phyloP scores from a whole-genome alignment of 2,888 invertebrate species.

The Meandrusa payeni region DNA sequence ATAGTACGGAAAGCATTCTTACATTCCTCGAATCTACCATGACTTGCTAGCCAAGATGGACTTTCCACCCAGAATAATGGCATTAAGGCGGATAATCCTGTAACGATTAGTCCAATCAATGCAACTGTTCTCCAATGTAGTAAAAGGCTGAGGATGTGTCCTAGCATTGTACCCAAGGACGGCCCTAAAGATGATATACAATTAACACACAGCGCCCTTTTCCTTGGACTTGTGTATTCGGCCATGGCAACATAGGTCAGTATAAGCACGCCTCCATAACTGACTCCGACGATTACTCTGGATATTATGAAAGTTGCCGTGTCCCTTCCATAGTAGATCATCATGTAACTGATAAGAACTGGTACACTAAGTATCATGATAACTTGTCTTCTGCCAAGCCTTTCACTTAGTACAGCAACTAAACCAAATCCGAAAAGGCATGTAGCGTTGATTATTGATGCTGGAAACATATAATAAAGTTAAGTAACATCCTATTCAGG shows the following conservation, averaged over 20 bases:
- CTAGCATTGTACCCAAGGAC: conserved; percentile 26
- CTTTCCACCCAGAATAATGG: conserved; percentile 35
- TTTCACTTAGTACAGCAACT: conserved; percentile 24
- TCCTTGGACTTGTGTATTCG: conserved; percentile 23
- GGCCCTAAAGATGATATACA: conserved; percentile 23
- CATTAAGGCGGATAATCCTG: conserved; percentile 27
- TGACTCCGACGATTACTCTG: conserved; percentile 27
- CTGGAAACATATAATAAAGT: no score
- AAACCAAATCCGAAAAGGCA: conserved; percentile 25
- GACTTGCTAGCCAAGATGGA: conserved; percentile 35
- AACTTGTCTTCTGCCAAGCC: conserved; percentile 24
- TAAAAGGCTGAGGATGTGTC: conserved; percentile 28
- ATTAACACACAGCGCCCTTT: conserved; percentile 7
- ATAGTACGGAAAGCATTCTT: conserved; percentile 30
- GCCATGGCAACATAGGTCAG: conserved; percentile 17
- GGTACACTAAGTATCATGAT: conserved; percentile 25
- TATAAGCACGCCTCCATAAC: conserved; percentile 27
- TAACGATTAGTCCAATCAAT: conserved; percentile 29
- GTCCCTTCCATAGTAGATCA: conserved; percentile 26
- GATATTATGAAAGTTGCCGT: conserved; percentile 23
- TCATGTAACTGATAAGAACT: conserved; percentile 25
- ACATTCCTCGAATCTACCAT: conserved; percentile 35
- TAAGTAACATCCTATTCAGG: no score
- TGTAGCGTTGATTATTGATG: conserved; percentile 27
- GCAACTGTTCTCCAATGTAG: conserved; percentile 32